Evolutionary conservation across 2,888 invertebrate species (phyloP), one percentile per base, ranked within the genome.

Genomic region (Noctua pronuba): DNA sequence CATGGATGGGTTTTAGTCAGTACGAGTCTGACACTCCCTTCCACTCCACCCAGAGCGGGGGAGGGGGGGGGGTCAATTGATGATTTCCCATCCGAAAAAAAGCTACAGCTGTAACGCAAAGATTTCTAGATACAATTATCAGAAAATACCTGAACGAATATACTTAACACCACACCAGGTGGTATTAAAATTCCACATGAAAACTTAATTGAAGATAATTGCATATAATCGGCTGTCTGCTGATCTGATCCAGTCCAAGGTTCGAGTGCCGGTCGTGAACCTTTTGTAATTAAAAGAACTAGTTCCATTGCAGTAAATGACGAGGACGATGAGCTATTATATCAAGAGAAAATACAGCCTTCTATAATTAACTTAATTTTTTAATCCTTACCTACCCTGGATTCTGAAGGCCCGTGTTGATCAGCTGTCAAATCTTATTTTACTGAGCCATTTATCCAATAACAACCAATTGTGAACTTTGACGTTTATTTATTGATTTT

Each of bases 201-300:
- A 86, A 86, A 44, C 77, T 66, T 77, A 77, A 86, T 75, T 76
- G 67, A 62, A 72, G 69, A 76, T 85, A 84, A 89, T 86, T 82
- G 76, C 78, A 66, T 60, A 78, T 85, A 89, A 89, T 89, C 83
- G 81, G 58, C 28, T 58, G 68, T 49, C 73, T 80, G 80, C 73
- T 80, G 80, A 83, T 85, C 80, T 72, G 83, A 81, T 82, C 79
- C 80, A 84, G 84, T 85, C 82, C 87, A 84, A 86, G 86, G 83
- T 81, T 83, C 77, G 78, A 83, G 11, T 44, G 58, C 64, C 73
- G 87, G 86, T 88, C 87, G 64, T 86, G 82, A 78, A 89, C 88
- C 87, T 88, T 85, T 75, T 68, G 67, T 80, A 88, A 86, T 88
- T 84, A 83, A 88, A 82, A 77, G 81, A 85, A 88, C 84, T 83